Percentiles rank a stretch among this genome's conserved stretches.
phyloP scores from a whole-genome alignment of 2,797 vertebrate genomes.

The Prunella strophiata region DNA sequence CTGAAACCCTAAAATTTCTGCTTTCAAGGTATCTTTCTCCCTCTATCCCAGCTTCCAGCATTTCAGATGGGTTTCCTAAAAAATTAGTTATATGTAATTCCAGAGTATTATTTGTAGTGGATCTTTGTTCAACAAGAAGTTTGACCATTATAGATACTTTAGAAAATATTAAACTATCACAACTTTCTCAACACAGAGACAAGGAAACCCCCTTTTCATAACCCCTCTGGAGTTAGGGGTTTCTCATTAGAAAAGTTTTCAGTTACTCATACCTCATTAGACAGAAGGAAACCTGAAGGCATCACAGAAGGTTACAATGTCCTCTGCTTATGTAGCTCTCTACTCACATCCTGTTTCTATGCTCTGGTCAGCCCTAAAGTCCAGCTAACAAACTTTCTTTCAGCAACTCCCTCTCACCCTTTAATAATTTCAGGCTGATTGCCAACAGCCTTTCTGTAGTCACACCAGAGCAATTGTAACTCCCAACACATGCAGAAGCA shows the following conservation, averaged over 20 bases:
- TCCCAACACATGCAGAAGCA: neutral
- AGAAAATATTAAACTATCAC: neutral
- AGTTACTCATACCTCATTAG: neutral
- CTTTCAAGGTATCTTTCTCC: neutral
- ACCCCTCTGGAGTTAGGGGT: accelerated
- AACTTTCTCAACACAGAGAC: neutral
- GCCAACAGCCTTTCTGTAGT: neutral
- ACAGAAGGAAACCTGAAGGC: neutral
- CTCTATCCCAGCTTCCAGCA: neutral
- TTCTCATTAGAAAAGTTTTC: neutral
- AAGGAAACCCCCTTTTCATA: neutral
- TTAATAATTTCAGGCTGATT: neutral
- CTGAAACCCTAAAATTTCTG: neutral
- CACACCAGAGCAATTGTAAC: neutral
- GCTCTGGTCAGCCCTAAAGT: accelerated
- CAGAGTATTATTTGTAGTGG: accelerated
- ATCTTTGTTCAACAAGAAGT: neutral
- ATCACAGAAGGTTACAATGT: accelerated
- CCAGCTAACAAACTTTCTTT: neutral
- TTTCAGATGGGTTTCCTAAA: neutral
- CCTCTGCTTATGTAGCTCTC: accelerated
- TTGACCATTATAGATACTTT: neutral
- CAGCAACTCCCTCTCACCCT: neutral
- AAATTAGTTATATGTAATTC: accelerated
- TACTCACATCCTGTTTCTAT: accelerated